phyloP scores from a whole-genome alignment of 2,888 invertebrate species.

The Pristionchus arcanus region DNA sequence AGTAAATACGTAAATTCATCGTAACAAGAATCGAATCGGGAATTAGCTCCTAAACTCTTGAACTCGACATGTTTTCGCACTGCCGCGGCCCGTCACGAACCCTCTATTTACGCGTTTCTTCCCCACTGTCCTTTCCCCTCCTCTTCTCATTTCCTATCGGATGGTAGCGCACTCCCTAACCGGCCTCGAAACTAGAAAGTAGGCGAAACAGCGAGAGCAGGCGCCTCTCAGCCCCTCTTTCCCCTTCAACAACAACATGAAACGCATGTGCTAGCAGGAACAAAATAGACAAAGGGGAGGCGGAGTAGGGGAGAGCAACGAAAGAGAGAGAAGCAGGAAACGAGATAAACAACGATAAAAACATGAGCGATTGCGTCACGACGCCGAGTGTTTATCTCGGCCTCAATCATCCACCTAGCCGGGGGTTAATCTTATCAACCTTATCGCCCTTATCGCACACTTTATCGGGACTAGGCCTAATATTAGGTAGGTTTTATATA shows the following conservation, averaged over 20 bases:
- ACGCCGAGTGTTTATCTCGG: background rate
- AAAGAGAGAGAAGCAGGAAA: slow-evolving; percentile 34
- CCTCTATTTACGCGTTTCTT: slow-evolving; percentile 13
- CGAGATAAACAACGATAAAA: slow-evolving; percentile 2
- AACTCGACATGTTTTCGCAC: slow-evolving; percentile 27
- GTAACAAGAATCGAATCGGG: background rate
- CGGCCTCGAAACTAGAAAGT: too few relatives aligned
- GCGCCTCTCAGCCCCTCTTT: background rate
- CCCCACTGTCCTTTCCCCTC: background rate
- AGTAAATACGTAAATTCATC: background rate
- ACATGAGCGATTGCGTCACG: slow-evolving; percentile 17
- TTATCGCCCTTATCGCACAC: background rate
- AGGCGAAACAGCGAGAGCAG: background rate
- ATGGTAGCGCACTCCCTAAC: background rate
- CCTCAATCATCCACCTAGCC: background rate
- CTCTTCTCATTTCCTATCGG: slow-evolving; percentile 8
- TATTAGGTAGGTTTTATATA: background rate
- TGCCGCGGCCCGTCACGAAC: background rate
- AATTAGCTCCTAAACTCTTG: slow-evolving; percentile 19
- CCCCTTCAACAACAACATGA: slow-evolving; percentile 24
- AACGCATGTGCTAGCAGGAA: slow-evolving; percentile 10
- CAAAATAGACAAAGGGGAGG: slow-evolving; percentile 10
- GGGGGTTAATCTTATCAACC: background rate
- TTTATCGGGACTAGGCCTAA: background rate
- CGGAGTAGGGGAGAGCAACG: background rate